These are phyloP conservation scores for Salpingus planirostris DNA, from an alignment of 2,888 invertebrate species.

Conservation along the genomic window DNA sequence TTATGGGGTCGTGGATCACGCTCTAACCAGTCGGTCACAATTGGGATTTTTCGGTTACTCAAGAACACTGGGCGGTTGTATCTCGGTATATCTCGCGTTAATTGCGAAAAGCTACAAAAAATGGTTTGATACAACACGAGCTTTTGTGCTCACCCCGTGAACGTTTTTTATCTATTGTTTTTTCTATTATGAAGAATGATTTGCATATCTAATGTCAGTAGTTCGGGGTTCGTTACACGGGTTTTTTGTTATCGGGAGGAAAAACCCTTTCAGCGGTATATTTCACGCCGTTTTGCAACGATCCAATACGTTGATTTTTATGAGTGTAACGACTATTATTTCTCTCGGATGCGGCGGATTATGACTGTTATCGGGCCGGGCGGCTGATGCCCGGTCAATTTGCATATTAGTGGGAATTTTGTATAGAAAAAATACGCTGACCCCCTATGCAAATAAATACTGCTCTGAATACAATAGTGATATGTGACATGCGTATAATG, in stretches of 20 bases:
- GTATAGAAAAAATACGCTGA: conserved; percentile 24
- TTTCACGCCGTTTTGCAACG: conserved; percentile 8
- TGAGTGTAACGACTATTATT: no score
- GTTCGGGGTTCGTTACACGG: conserved; percentile 1
- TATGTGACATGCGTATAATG: conserved; percentile 22
- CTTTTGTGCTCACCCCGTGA: neutral
- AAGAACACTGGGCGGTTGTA: conserved; percentile 19
- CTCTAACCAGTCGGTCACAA: no score
- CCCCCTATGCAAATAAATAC: conserved; percentile 29
- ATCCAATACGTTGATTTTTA: no score
- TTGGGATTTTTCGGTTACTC: conserved; percentile 14
- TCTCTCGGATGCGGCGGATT: no score
- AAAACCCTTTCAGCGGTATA: no score
- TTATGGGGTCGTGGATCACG: no score
- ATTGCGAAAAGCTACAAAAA: conserved; percentile 19
- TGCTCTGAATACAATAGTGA: conserved; percentile 22
- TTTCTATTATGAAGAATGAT: neutral
- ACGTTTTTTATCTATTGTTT: neutral
- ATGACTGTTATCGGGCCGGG: no score
- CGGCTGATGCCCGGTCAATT: no score
- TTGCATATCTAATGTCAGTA: neutral
- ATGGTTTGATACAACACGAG: conserved; percentile 14
- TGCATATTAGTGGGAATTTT: conserved; percentile 6
- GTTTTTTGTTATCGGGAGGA: no score
- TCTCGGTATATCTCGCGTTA: conserved; percentile 26